Evolutionary conservation across 1,140 invertebrate genomes (phyloP), one percentile per base, ranked within the genome.

Genomic region (Cylas formicarius): DNA sequence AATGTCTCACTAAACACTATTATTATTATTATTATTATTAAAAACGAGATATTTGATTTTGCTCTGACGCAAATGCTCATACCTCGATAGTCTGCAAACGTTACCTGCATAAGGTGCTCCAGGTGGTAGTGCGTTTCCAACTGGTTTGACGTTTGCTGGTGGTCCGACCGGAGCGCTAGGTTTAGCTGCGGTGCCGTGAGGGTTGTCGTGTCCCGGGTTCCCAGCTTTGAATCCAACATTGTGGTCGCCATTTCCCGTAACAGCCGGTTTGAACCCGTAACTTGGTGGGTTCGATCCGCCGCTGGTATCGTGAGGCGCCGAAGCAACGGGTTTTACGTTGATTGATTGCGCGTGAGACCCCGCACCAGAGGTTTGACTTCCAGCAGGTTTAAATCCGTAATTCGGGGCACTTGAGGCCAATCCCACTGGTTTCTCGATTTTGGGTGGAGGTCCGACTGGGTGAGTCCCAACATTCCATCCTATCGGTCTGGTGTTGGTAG

Each of bases 101-200:
- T 24, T 44, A 44, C 41, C 17, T 35, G 24, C 34, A 20, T 45
- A 45, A 7, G 43, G 29, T 13, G 34, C 43, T n/a, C 43, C 33
- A 17, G 43, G 43, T 37, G 35, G 36, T n/a, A n/a, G n/a, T 9
- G 36, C 17, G 40, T 39, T 47, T 0, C 37, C 36, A 3, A 47
- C 26, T 17, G 44, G 36, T 32, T 39, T 47, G 6, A 26, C 28
- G 23, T 39, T 39, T 1, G 36, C 21, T 3, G 35, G 43, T n/a
- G 43, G 26, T 9, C 26, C 33, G 4, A 45, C 21, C 2, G 43
- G 26, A 9, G 43, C 20, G 27, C 26, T 32, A 6, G 44, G 35
- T 14, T 39, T 39, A n/a, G n/a, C n/a, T n/a, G n/a, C n/a, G 19
- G 24, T 33, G 5, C 35, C 44, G 13, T 33, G 40, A 2, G 34